Evolutionary conservation across 2,888 invertebrate genomes (phyloP).

Genomic region (Ormyrus labotus): DNA sequence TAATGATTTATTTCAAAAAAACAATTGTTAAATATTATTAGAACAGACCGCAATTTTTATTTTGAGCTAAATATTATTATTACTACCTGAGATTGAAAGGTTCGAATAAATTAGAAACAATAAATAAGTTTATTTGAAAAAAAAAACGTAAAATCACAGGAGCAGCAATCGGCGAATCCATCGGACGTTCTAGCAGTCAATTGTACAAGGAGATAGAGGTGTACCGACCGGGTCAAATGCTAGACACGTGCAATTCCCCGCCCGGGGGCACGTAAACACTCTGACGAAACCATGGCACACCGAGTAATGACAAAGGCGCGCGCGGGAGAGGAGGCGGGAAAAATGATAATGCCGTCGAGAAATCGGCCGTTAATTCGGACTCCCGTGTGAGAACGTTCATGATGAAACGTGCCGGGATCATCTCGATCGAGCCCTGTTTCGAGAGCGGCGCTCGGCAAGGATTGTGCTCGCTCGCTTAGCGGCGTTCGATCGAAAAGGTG

Average conservation of each 20-base stretch:
- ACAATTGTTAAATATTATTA: too few relatives aligned
- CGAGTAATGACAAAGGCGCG: conserved; percentile 26
- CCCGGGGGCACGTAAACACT: conserved; percentile 1
- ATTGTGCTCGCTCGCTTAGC: too few relatives aligned
- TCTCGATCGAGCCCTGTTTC: too few relatives aligned
- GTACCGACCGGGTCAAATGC: conserved; percentile 13
- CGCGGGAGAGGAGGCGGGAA: neutral
- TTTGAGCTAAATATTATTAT: too few relatives aligned
- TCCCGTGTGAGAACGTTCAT: conserved; percentile 14
- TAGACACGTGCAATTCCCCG: conserved; percentile 1
- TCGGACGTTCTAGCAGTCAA: conserved; percentile 31
- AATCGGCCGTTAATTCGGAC: conserved; percentile 32
- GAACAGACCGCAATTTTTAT: too few relatives aligned
- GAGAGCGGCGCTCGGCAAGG: too few relatives aligned
- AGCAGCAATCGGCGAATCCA: conserved; percentile 4
- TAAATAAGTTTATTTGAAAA: too few relatives aligned
- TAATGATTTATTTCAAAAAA: too few relatives aligned
- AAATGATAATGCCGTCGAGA: conserved; percentile 15
- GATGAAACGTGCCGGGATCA: neutral
- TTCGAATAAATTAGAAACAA: too few relatives aligned
- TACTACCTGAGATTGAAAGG: too few relatives aligned
- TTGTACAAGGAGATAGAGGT: neutral
- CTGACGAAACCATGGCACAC: conserved; percentile 26
- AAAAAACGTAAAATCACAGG: too few relatives aligned
- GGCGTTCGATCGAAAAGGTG: too few relatives aligned